These are phyloP conservation scores for Ceryle rudis DNA, from an alignment of 2,797 vertebrate species.

Conservation along the genomic window DNA sequence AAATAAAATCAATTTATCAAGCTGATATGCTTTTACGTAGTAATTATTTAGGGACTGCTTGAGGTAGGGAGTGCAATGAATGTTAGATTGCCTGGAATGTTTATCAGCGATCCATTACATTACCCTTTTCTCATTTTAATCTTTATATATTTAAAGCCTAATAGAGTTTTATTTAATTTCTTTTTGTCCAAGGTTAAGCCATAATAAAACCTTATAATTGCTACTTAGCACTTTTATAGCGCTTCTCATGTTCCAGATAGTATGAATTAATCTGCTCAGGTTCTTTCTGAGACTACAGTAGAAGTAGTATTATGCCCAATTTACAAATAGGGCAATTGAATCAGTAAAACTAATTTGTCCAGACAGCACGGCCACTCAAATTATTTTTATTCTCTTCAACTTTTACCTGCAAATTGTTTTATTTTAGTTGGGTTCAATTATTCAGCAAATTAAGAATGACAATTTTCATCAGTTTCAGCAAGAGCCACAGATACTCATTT, in stretches of 20 bases:
- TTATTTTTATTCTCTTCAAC: not conserved
- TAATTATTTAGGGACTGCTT: conserved; percentile 42
- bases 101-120: not conserved
- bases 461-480: not conserved
- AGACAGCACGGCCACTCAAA: not conserved
- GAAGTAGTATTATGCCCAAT: not conserved
- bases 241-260: not conserved
- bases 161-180: not conserved
- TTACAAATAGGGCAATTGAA: not conserved
- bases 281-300: not conserved
- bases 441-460: not conserved
- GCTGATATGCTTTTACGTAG: not conserved
- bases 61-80: conserved; percentile 5
- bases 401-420: conserved; percentile 1
- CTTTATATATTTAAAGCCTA: not conserved
- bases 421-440: not conserved
- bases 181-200: not conserved
- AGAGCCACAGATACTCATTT: not conserved
- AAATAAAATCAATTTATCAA: conserved; percentile 63
- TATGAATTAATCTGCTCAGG: not conserved
- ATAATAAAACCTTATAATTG: not conserved
- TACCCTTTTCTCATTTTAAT: conserved; percentile 40
- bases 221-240: not conserved
- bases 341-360: conserved; percentile 17
- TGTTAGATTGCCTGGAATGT: conserved; percentile 7